Evolutionary conservation across 2,888 invertebrate species (phyloP), one percentile per base, ranked within the genome.

Genomic region (Alloplasta piceator): DNA sequence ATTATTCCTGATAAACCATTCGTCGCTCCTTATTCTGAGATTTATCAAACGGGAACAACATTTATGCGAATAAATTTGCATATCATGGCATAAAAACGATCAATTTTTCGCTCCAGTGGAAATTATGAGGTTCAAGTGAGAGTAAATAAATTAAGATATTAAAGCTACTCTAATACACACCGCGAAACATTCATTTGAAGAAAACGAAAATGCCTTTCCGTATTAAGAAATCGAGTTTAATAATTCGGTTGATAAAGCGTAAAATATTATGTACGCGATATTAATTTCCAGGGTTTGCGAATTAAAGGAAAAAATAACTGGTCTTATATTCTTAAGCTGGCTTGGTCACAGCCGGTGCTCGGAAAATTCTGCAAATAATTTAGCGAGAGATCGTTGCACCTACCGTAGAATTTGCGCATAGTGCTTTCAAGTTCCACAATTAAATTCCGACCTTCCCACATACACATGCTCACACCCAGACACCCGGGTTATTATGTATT

Each of bases 351-450:
- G 39, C 58, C 39, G 66, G 48, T 66, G 60, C 50, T 39, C 60
- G 66, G 52, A 52, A 39, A 75, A 64, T 48, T 38, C 50, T 46
- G 43, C 46, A 14, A 38, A 73, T 64, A 58, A 38, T 39, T 39
- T 46, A 64, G 38, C 43, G 55, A 56, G 68, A 68, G 41, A 68
- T 41, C 26, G 68, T 56, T 43, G 16, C 56, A 6, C 55, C 9
- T 43, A 55, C 50, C 50, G 39, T 36, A 60, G 67, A 61, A 60
- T 14, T 14, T 41, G n/a, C 58, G 38, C 26, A 36, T 41, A 6
- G 41, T 60, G 75, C 67, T 67, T 58, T 50, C 41, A 26, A 60
- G 60, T 67, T 75, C 67, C 9, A 60, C 67, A 60, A 75, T 75
- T 75, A 67, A 75, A 67, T 75, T 75, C 52, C 74, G 39, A 48